Evolutionary conservation across 2,888 invertebrate genomes (phyloP).

Genomic region (Tipula confusa): DNA sequence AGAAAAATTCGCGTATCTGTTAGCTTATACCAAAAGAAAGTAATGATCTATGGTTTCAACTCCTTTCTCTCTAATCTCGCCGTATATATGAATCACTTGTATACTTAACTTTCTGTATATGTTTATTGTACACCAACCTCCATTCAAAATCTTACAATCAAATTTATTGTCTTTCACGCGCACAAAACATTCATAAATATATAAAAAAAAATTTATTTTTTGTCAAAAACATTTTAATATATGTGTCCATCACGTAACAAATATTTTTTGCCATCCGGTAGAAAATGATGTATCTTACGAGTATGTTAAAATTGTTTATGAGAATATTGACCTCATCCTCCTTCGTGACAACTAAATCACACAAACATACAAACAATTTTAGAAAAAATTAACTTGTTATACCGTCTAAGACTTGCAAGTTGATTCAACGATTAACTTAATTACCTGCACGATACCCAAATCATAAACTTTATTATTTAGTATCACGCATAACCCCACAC

Average conservation of each 20-base stretch:
- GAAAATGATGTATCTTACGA: not conserved
- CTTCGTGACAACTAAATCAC: no score
- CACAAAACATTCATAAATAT: not conserved
- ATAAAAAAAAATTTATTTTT: not conserved
- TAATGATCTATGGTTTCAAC: no score
- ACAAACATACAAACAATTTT: not conserved
- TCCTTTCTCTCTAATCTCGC: no score
- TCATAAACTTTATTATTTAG: no score
- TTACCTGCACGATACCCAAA: no score
- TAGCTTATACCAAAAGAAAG: no score
- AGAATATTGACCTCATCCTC: not conserved
- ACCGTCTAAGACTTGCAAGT: no score
- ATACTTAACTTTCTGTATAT: not conserved
- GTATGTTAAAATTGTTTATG: not conserved
- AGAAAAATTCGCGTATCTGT: no score
- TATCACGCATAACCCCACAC: no score
- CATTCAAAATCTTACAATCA: not conserved
- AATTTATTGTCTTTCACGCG: not conserved
- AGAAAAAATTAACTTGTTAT: no score
- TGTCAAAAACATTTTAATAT: not conserved
- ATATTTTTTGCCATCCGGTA: not conserved
- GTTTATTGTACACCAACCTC: not conserved
- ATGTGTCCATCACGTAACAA: not conserved
- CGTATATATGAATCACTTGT: no score
- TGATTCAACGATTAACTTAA: no score